phyloP scores from a whole-genome alignment of 1,140 invertebrate genomes.

The Zeugodacus cucurbitae region DNA sequence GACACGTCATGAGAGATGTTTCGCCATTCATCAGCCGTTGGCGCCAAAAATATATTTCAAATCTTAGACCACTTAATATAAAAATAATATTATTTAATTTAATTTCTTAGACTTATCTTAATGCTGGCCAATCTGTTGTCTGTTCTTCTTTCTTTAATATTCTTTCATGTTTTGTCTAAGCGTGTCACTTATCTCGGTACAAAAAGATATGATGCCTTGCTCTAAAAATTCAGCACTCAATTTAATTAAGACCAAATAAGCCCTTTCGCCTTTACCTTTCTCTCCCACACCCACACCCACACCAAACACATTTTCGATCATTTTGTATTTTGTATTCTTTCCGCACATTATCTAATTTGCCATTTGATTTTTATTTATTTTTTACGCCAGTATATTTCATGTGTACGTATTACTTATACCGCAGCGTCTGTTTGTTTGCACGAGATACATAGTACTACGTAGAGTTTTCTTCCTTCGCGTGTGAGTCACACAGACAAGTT shows the following conservation, averaged over 20 bases:
- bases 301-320: background rate
- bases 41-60: too few relatives aligned
- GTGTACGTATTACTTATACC: background rate
- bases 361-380: background rate
- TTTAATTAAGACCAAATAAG: background rate
- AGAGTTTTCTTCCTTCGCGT: background rate
- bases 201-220: too few relatives aligned
- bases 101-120: too few relatives aligned
- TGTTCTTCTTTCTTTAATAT: too few relatives aligned
- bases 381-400: background rate
- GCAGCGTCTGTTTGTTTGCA: background rate
- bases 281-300: too few relatives aligned
- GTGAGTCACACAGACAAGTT: background rate
- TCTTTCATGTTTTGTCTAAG: too few relatives aligned
- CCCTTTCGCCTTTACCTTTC: background rate
- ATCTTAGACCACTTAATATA: too few relatives aligned
- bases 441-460: background rate
- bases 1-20: too few relatives aligned
- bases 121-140: too few relatives aligned
- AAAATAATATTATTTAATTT: too few relatives aligned
- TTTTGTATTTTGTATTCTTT: background rate
- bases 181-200: too few relatives aligned
- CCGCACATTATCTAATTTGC: background rate
- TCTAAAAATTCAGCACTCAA: background rate
- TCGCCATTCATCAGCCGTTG: too few relatives aligned